Conservation (phyloP, 2,113 vertebrate species). For the Macrotis lagotis region DNA sequence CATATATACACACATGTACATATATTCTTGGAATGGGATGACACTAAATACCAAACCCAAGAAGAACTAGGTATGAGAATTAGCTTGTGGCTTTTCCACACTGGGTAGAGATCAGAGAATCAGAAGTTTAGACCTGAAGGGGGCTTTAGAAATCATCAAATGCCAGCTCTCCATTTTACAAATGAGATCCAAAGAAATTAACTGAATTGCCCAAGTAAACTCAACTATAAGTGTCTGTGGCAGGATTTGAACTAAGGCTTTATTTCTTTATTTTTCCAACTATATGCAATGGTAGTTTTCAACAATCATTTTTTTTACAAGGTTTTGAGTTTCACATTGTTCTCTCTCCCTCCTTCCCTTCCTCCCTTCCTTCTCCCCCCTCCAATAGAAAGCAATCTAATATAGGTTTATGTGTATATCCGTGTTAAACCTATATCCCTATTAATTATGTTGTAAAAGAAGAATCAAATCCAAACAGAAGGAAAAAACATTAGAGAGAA, state of each 20-base stretch:
- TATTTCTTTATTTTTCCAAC: too few relatives aligned
- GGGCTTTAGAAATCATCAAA: neutral
- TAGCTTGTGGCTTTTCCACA: neutral
- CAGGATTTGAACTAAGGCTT: neutral
- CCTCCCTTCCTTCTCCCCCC: too few relatives aligned
- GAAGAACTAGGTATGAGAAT: neutral
- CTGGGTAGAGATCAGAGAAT: neutral
- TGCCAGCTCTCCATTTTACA: neutral
- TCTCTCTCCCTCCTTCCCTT: too few relatives aligned
- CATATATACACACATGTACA: neutral
- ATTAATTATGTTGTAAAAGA: too few relatives aligned
- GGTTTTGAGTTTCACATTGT: too few relatives aligned
- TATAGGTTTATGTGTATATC: too few relatives aligned
- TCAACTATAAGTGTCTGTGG: neutral
- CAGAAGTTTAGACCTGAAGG: neutral
- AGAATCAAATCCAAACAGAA: too few relatives aligned
- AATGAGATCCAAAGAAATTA: neutral
- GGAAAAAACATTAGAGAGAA: too few relatives aligned
- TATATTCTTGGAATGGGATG: neutral
- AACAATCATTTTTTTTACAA: too few relatives aligned
- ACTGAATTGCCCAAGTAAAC: neutral
- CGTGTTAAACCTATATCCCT: too few relatives aligned
- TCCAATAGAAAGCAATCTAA: too few relatives aligned
- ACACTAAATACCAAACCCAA: neutral
- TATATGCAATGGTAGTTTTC: too few relatives aligned